phyloP scores from a whole-genome alignment of 2,113 vertebrate genomes.

The Oostethus manadensis region DNA sequence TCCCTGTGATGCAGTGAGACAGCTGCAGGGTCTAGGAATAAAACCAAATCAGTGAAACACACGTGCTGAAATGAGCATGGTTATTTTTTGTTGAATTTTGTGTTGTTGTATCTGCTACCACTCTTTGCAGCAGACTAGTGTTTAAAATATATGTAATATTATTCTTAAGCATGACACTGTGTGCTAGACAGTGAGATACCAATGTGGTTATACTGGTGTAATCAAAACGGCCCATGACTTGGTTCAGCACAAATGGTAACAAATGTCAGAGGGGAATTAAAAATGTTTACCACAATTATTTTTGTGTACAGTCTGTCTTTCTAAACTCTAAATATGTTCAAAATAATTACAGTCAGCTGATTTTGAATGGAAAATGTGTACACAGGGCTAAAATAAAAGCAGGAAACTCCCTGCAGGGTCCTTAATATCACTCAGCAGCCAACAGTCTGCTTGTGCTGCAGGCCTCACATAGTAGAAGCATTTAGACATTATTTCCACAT shows the following conservation, averaged over 20 bases:
- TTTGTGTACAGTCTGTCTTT: not conserved
- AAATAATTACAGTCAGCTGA: not conserved
- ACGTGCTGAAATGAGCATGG: not conserved
- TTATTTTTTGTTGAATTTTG: not conserved
- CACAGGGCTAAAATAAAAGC: slow-evolving; percentile 32
- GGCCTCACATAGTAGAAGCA: not conserved
- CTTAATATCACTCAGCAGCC: slow-evolving; percentile 30
- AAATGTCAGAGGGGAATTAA: slow-evolving; percentile 2
- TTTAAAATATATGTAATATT: not conserved
- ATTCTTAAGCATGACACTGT: not conserved
- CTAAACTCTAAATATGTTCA: not conserved
- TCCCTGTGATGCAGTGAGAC: slow-evolving; percentile 61
- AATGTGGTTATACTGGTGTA: slow-evolving; percentile 18
- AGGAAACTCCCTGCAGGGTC: slow-evolving; percentile 19
- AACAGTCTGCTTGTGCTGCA: slow-evolving; percentile 3
- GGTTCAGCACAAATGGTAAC: not conserved
- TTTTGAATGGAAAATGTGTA: slow-evolving; percentile 17
- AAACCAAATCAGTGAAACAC: slow-evolving; percentile 54
- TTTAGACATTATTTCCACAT: slow-evolving; percentile 18
- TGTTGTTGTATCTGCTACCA: too few relatives aligned
- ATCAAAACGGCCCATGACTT: not conserved
- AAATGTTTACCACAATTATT: not conserved
- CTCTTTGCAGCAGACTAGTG: too few relatives aligned
- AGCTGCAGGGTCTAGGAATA: slow-evolving; percentile 73
- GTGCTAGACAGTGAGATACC: slow-evolving; percentile 23